phyloP scores from a whole-genome alignment of 1,140 invertebrate species.

The Sinonovacula constricta region DNA sequence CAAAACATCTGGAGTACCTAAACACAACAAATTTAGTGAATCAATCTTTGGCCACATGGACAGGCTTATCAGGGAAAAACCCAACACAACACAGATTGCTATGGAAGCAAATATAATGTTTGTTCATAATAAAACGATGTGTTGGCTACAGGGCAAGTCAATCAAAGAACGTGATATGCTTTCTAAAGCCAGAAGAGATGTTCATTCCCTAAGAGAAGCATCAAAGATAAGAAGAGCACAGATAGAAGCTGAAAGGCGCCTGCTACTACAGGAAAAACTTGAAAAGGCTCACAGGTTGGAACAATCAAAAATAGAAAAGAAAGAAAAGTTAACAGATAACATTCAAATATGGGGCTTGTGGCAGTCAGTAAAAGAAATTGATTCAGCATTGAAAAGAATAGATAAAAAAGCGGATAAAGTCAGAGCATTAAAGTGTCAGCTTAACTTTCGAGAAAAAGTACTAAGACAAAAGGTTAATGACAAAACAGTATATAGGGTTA shows the following conservation, averaged over 20 bases:
- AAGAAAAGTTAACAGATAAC: background rate
- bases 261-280: background rate
- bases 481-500: background rate
- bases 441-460: background rate
- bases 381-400: background rate
- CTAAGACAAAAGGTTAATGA: background rate
- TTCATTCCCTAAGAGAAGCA: background rate
- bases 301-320: background rate
- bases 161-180: background rate
- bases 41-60: constrained; percentile 9
- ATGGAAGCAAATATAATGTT: background rate
- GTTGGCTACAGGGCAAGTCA: background rate
- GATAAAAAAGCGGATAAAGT: background rate
- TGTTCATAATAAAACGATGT: background rate
- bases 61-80: background rate
- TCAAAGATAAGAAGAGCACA: background rate
- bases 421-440: background rate
- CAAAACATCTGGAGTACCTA: background rate
- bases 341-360: background rate
- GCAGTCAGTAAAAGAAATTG: background rate
- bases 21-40: constrained; percentile 12
- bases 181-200: background rate
- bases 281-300: background rate
- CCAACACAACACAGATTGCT: background rate
- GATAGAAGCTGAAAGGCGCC: background rate